phyloP scores from a whole-genome alignment of 1,140 invertebrate species.

The Aphidius gifuensis region DNA sequence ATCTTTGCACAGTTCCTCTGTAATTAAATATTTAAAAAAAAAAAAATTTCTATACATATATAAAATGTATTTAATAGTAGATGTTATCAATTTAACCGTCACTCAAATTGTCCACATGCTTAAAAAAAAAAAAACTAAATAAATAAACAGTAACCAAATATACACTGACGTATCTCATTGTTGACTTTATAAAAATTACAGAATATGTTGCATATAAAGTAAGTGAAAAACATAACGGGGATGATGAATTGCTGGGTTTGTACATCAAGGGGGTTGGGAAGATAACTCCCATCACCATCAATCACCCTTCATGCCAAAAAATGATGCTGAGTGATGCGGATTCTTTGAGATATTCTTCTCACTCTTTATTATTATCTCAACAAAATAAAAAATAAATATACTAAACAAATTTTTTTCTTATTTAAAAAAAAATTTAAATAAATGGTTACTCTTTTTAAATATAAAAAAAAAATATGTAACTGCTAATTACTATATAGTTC shows the following conservation, averaged over 20 bases:
- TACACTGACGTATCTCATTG: conserved; percentile 17
- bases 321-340: conserved; percentile 42
- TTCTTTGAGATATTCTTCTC: neutral
- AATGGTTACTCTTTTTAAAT: no score
- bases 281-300: conserved; percentile 53
- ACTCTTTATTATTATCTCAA: neutral
- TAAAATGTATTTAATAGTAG: neutral
- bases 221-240: conserved; percentile 55
- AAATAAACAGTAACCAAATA: conserved; percentile 11
- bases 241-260: conserved; percentile 51
- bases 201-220: conserved; percentile 57
- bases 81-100: neutral
- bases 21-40: no score
- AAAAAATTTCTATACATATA: neutral
- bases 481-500: conserved; percentile 11
- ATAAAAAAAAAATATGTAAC: conserved; percentile 14
- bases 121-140: neutral
- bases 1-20: no score
- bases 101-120: neutral
- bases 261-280: conserved; percentile 35
- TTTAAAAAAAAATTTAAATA: no score
- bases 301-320: conserved; percentile 49
- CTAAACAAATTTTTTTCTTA: no score
- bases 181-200: conserved; percentile 56
- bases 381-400: neutral